phyloP scores from a whole-genome alignment of 1,140 invertebrate genomes.

The Drosophila navojoa region DNA sequence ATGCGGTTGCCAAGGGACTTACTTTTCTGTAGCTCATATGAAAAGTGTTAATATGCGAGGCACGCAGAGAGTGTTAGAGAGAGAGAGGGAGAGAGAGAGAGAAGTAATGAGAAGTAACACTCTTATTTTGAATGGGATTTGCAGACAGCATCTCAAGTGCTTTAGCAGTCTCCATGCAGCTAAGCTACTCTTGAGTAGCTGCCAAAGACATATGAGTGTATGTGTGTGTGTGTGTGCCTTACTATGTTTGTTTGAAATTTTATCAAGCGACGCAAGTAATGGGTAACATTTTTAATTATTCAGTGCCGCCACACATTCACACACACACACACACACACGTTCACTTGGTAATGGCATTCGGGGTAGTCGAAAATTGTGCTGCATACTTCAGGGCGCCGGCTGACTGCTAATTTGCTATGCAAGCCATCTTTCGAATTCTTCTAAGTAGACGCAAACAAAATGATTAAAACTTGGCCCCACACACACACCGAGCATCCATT shows the following conservation, averaged over 20 bases:
- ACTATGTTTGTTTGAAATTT: constrained; percentile 71
- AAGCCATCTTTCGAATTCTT: constrained; percentile 74
- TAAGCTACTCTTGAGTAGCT: constrained; percentile 49
- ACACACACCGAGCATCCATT: constrained; percentile 7
- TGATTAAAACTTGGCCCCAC: constrained; percentile 72
- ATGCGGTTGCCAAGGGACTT: constrained; percentile 71
- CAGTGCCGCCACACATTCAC: constrained; percentile 25
- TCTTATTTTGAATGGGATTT: constrained; percentile 44
- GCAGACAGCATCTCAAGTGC: constrained; percentile 74
- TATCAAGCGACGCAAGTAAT: constrained; percentile 76
- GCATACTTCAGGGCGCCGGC: constrained; percentile 50
- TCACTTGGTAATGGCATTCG: background rate
- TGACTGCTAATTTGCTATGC: constrained; percentile 80
- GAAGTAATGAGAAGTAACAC: constrained; percentile 16
- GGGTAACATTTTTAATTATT: constrained; percentile 84
- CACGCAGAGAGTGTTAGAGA: constrained; percentile 22
- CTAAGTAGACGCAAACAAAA: constrained; percentile 65
- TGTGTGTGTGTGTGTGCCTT: constrained; percentile 26
- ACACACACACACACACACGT: constrained; percentile 22
- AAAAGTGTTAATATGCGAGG: constrained; percentile 76
- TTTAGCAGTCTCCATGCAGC: constrained; percentile 53
- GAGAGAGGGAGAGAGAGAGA: background rate
- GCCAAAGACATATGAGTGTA: constrained; percentile 24
- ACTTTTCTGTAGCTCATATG: constrained; percentile 46
- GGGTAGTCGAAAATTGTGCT: constrained; percentile 2